Base-by-base conservation (phyloP, 1,140 invertebrate genomes). In the Paracyclopina nana region DNA sequence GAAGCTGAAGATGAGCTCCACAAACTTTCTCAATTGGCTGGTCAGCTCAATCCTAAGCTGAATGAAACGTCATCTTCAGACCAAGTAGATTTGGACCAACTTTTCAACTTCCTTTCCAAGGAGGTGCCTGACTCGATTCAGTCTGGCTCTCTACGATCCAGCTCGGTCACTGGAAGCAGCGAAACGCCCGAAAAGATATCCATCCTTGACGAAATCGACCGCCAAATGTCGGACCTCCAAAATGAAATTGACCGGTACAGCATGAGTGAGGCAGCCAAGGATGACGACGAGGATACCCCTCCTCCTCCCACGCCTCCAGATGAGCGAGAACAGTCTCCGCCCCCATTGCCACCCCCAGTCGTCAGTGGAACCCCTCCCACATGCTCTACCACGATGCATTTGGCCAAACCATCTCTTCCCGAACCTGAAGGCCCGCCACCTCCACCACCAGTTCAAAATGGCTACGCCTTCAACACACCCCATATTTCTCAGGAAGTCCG, bases 51-150 rank as follows among this genome's bases (percentile, higher is more conserved):
- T 61, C 70, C 70, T 1, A 76, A 73, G 34, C 65, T 74, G 14
- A 16, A 29, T 30, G 45, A 48, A 16, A 29, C 16, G n/a, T 11
- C 16, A 16, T 16, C 25, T 18, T 14, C 20, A 28, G 74, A 81
- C 51, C 80, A 81, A 0, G 78, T 91, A 0, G 85, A 91, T 62
- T 68, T 94, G 44, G 87, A 94, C 62, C 86, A 88, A 65, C 70
- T 94, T 57, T 94, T 92, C 65, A 82, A 82, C 42, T 94, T 94
- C 62, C 68, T 94, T 6, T 81, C 81, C 0, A 82, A 87, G 2
- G 50, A 52, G 27, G 50, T 52, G 14, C 43, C 43, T n/a, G 43
- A 45, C 6, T 45, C 43, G n/a, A 12, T 45, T 12, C 16, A 24
- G 24, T 45, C 43, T 2, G 43, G 24, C 16, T 45, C 43, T 5